Evolutionary conservation across 2,797 vertebrate species (phyloP).

Genomic region (Cossypha dichroa): DNA sequence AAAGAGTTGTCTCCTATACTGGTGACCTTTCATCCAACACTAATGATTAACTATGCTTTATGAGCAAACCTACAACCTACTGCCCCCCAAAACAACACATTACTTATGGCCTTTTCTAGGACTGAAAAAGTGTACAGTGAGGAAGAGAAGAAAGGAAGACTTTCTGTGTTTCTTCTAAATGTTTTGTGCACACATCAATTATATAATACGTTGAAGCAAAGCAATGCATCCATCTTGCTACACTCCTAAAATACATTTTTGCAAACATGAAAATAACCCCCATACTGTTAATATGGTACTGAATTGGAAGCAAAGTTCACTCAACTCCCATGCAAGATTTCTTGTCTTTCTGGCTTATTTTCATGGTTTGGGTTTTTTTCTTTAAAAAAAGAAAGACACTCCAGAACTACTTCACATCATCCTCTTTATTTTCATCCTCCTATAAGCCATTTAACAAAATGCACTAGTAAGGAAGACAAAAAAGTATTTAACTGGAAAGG

Average conservation of each 20-base stretch:
- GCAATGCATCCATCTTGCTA: background rate
- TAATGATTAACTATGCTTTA: background rate
- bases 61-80: background rate
- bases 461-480: background rate
- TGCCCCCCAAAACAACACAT: background rate
- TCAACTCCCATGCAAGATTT: background rate
- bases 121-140: accelerated
- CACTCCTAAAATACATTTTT: background rate
- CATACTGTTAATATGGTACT: background rate
- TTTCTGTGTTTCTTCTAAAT: background rate
- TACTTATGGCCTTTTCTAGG: background rate
- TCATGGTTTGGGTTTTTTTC: accelerated
- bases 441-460: background rate
- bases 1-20: background rate
- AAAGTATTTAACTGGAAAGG: background rate
- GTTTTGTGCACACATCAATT: background rate
- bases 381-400: background rate
- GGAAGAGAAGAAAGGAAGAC: background rate
- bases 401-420: background rate
- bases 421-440: background rate
- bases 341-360: background rate
- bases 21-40: background rate
- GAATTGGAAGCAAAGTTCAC: background rate
- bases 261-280: background rate
- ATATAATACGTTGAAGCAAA: background rate